Conservation (phyloP, 2,888 invertebrate species). For the Calliopum simillimum region DNA sequence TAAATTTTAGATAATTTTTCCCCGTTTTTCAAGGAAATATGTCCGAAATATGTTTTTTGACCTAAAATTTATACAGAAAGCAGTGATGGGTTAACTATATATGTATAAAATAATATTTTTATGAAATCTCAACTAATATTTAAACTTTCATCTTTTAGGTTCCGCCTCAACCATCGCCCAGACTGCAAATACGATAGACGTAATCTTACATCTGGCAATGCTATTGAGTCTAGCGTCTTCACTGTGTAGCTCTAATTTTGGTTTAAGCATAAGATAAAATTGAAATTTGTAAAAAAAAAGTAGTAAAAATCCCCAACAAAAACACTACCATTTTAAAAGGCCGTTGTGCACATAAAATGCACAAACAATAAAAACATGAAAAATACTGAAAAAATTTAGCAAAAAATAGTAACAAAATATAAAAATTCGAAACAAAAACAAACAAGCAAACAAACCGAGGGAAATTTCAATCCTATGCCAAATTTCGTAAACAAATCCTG, state of each 20-base stretch:
- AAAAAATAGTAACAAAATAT: constrained; percentile 28
- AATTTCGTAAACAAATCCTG: constrained; percentile 48
- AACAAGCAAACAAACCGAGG: constrained; percentile 38
- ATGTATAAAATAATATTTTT: no score
- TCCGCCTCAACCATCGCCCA: constrained; percentile 35
- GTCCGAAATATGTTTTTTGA: no score
- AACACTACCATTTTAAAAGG: constrained; percentile 7
- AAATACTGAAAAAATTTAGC: constrained; percentile 2
- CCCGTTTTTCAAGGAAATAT: no score
- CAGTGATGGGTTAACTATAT: no score
- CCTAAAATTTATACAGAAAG: no score
- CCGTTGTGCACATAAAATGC: background rate
- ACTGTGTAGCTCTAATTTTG: constrained; percentile 25
- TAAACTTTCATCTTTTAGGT: constrained; percentile 13
- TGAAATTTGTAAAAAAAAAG: constrained; percentile 1
- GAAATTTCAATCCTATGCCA: constrained; percentile 59
- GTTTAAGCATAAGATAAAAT: constrained; percentile 38
- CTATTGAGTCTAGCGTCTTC: constrained; percentile 32
- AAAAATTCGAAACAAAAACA: constrained; percentile 40
- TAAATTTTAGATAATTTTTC: no score
- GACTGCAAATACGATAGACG: constrained; percentile 28
- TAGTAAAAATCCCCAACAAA: background rate
- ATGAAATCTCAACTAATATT: no score
- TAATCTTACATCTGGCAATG: constrained; percentile 30
- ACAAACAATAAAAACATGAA: constrained; percentile 12